Conservation (phyloP, 2,113 vertebrate species). For the Oreochromis niloticus region DNA sequence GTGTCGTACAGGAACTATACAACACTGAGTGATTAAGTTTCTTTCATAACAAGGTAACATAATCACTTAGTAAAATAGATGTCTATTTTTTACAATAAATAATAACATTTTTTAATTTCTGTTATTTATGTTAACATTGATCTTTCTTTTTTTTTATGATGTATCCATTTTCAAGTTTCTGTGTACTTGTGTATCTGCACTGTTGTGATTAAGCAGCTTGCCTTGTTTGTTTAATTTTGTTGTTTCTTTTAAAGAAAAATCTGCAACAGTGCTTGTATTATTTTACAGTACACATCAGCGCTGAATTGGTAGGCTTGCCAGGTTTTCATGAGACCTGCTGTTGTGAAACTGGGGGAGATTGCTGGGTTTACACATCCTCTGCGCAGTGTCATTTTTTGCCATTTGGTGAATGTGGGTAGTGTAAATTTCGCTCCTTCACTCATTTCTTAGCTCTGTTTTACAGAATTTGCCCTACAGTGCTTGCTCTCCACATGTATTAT, state of each 20-base stretch:
- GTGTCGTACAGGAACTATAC: not conserved
- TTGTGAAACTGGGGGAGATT: slow-evolving; percentile 12
- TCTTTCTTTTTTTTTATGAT: not conserved
- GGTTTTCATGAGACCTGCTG: not conserved
- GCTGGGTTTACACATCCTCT: slow-evolving; percentile 47
- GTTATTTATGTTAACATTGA: not conserved
- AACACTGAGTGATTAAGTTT: not conserved
- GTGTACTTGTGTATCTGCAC: not conserved
- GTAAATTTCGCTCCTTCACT: slow-evolving; percentile 51
- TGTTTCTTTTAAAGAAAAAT: not conserved
- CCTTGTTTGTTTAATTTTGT: not conserved
- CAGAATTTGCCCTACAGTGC: not conserved
- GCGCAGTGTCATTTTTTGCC: slow-evolving; percentile 58
- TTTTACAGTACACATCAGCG: not conserved
- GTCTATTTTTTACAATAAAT: not conserved
- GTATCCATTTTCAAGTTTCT: not conserved
- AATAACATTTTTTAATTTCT: not conserved
- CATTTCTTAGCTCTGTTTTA: slow-evolving; percentile 24
- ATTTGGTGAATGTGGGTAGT: slow-evolving; percentile 74
- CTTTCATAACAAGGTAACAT: not conserved
- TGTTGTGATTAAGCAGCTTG: not conserved
- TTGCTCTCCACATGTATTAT: not conserved
- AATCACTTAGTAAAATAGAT: not conserved
- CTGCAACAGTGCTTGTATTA: not conserved
- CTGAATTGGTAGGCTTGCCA: not conserved